Conservation (phyloP, 2,888 invertebrate species). For the Malacosoma neustria region DNA sequence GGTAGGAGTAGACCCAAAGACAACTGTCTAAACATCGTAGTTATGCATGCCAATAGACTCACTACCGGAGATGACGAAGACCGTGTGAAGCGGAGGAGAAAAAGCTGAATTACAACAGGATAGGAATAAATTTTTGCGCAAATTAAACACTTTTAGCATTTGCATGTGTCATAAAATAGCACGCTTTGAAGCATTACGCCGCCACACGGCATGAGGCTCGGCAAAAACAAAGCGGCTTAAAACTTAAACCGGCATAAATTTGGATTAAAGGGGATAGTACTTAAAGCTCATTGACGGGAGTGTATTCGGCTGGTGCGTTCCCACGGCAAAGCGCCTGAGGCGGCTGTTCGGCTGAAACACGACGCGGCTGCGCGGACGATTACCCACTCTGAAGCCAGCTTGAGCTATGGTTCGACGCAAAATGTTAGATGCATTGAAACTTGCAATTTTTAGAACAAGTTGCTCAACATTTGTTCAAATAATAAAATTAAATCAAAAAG, state of each 20-base stretch:
- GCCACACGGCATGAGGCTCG: neutral
- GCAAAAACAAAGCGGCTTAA: slow-evolving; percentile 1
- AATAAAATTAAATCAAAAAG: neutral
- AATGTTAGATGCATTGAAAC: too few relatives aligned
- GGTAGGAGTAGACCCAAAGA: too few relatives aligned
- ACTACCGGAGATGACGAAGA: too few relatives aligned
- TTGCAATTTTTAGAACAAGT: slow-evolving; percentile 26
- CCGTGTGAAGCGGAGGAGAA: too few relatives aligned
- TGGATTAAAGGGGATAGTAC: slow-evolving; percentile 20
- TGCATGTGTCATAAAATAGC: neutral
- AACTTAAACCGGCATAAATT: slow-evolving; percentile 16
- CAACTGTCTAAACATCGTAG: too few relatives aligned
- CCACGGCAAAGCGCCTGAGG: slow-evolving; percentile 34
- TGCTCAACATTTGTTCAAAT: slow-evolving; percentile 1
- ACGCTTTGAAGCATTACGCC: neutral
- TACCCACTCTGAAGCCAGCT: slow-evolving; percentile 23
- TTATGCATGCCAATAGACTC: too few relatives aligned
- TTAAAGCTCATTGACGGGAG: slow-evolving; percentile 20
- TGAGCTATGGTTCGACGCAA: slow-evolving; percentile 20
- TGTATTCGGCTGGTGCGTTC: slow-evolving; percentile 19
- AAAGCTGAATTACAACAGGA: too few relatives aligned
- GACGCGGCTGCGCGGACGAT: slow-evolving; percentile 18
- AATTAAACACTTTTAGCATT: too few relatives aligned
- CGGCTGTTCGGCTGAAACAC: slow-evolving; percentile 19
- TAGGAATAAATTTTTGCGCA: too few relatives aligned